Evolutionary conservation across 1,140 invertebrate species (phyloP), one percentile per base, ranked within the genome.

Genomic region (Drosophila takahashii): DNA sequence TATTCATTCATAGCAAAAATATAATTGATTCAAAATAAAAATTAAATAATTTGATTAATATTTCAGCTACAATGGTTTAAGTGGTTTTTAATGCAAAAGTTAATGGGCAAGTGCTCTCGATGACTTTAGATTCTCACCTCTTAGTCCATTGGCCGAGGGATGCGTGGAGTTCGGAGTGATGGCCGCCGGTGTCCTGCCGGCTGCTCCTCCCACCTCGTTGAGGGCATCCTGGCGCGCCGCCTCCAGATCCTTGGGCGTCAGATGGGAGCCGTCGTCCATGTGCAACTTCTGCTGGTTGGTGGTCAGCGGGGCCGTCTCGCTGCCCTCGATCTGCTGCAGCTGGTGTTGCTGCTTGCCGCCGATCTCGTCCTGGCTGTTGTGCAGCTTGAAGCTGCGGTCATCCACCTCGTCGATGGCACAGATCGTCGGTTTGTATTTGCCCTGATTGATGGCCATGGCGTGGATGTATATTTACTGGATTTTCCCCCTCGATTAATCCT

Each of bases 331-430:
- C 66, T 90, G 90, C 48, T 73, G 27, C 57, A 67, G 62, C 27
- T 81, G 22, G 22, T 81, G 22, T 3, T 22, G 39, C 62, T 54
- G 42, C 44, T 76, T 76, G 47, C 41, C 62, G 9, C 53, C 36
- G 32, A 76, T 72, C 45, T 86, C 83, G 11, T 81, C 74, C 52
- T 71, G 78, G 54, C 65, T 74, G 44, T 75, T 73, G 47, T 87
- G 84, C 27, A 89, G 59, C 50, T 91, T 91, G 13, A 90, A 79
- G 42, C 87, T 91, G 27, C 83, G 90, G 76, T 91, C 90, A 44
- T 91, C 90, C 51, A 91, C 90, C 76, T 91, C 90, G 51, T 91
- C 90, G 65, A 91, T 91, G 56, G 90, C 75, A 54, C 79, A 87
- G 22, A 91, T 84, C 34, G 81, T 90, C 26, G 90, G 90, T 50